A percentile compares a stretch with the other conserved stretches of the same genome.
Evolutionary conservation across 2,797 vertebrate genomes (phyloP).

Genomic region (Taeniopygia guttata): DNA sequence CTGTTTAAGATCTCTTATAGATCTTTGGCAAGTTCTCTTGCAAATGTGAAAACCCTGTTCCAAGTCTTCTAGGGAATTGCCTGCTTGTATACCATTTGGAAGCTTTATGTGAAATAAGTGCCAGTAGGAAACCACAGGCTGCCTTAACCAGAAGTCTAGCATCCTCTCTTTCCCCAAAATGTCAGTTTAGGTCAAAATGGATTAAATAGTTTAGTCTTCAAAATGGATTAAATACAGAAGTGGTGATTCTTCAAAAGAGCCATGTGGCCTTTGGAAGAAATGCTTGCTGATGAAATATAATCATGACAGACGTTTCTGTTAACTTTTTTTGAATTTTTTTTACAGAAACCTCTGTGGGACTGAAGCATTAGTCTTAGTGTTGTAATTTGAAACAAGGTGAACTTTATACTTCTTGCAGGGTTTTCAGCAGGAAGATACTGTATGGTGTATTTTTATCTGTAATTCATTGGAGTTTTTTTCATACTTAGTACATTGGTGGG

Average conservation of each 20-base stretch:
- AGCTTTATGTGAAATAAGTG: neutral
- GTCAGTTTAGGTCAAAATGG: neutral
- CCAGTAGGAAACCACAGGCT: neutral
- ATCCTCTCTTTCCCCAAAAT: neutral
- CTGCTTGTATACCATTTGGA: neutral
- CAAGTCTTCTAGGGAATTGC: neutral
- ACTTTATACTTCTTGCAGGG: neutral
- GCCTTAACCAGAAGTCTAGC: neutral
- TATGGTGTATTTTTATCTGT: neutral
- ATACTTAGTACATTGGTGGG: fast-evolving
- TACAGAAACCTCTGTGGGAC: neutral
- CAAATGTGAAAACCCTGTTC: neutral
- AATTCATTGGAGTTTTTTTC: fast-evolving
- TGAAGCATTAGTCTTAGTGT: neutral
- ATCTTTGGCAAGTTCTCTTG: neutral
- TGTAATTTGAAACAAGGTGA: neutral
- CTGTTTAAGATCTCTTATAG: neutral
- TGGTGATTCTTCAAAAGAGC: neutral
- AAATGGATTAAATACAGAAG: neutral
- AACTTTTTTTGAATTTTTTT: neutral
- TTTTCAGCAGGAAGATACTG: neutral
- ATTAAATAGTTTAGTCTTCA: neutral
- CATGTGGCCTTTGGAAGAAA: neutral
- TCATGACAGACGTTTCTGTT: neutral
- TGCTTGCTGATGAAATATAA: neutral